Conservation (phyloP, 2,888 invertebrate genomes). For the Tachina lurida region DNA sequence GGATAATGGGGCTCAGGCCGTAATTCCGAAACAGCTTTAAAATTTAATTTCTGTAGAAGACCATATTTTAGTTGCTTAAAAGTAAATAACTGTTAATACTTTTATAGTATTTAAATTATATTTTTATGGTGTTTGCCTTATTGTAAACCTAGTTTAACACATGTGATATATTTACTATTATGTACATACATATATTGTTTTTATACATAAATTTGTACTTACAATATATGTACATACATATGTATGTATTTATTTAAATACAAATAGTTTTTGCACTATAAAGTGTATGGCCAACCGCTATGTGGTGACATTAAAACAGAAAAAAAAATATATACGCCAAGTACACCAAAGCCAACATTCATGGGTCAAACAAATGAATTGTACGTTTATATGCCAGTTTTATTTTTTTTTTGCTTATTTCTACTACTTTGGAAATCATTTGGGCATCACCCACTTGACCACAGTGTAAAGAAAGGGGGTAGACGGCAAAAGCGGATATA, state of each 20-base stretch:
- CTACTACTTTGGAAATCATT: constrained; percentile 62
- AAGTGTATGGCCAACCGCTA: constrained; percentile 71
- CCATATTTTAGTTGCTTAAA: constrained; percentile 37
- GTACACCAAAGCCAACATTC: constrained; percentile 70
- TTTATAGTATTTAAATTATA: constrained; percentile 32
- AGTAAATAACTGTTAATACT: constrained; percentile 11
- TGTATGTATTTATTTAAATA: constrained; percentile 4
- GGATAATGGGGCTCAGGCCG: too few species aligned
- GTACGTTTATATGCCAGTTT: constrained; percentile 52
- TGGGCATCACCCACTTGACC: constrained; percentile 72
- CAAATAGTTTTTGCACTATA: constrained; percentile 56
- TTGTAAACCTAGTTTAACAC: constrained; percentile 66
- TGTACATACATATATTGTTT: constrained; percentile 29
- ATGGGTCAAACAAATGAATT: constrained; percentile 71
- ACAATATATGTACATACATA: neutral
- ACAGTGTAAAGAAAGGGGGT: constrained; percentile 39
- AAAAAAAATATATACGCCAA: constrained; percentile 58
- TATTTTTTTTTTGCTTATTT: constrained; percentile 12
- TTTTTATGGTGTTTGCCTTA: constrained; percentile 29
- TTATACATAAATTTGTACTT: neutral
- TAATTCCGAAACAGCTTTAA: neutral
- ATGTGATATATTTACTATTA: constrained; percentile 68
- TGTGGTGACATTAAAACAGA: constrained; percentile 69
- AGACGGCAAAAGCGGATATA: constrained; percentile 29
- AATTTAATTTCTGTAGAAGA: constrained; percentile 18